phyloP scores from a whole-genome alignment of 2,888 invertebrate species.

The Heptascelio sp. region DNA sequence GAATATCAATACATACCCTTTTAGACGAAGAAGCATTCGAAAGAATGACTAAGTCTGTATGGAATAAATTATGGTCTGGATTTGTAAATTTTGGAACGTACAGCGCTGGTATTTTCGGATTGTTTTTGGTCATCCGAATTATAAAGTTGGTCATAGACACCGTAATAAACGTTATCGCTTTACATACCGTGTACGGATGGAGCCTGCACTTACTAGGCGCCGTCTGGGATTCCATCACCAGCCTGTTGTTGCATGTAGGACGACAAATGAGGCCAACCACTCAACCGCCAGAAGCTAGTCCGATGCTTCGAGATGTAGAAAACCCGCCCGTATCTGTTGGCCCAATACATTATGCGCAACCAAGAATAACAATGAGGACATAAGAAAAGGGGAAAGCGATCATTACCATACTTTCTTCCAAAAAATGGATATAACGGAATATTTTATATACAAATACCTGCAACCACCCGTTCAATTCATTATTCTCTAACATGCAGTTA shows the following conservation, averaged over 20 bases:
- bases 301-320: too few species aligned
- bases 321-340: too few species aligned
- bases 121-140: background rate
- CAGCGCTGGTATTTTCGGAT: background rate
- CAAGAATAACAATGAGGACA: too few species aligned
- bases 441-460: too few species aligned
- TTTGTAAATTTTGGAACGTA: background rate
- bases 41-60: background rate
- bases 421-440: too few species aligned
- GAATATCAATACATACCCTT: background rate
- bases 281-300: too few species aligned
- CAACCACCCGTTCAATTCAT: too few species aligned
- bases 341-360: too few species aligned
- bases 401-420: too few species aligned
- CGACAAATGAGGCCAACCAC: too few species aligned
- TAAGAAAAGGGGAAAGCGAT: too few species aligned
- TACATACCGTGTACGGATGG: conserved; percentile 17
- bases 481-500: too few species aligned
- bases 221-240: background rate
- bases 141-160: conserved; percentile 10
- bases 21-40: background rate
- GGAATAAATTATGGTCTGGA: background rate
- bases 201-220: background rate
- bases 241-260: background rate
- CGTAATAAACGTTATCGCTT: background rate